Evolutionary conservation across 2,888 invertebrate species (phyloP).

Genomic region (Napeogenes inachia): DNA sequence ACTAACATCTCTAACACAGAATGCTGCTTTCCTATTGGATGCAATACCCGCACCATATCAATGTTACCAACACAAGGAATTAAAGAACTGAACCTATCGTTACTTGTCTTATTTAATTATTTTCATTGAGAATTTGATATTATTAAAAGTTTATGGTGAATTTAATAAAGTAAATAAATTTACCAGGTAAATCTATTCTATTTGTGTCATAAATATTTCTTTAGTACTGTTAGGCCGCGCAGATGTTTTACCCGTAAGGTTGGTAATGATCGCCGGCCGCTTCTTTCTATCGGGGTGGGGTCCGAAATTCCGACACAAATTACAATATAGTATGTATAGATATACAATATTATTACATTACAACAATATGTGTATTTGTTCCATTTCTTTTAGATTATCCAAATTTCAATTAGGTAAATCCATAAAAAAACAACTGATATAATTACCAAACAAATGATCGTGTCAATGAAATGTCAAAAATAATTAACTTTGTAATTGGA

Average conservation of each 20-base stretch:
- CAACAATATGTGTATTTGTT: too few species aligned
- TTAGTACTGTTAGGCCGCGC: conserved; percentile 16
- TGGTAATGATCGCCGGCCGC: conserved; percentile 38
- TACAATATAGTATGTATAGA: not conserved
- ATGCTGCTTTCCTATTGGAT: conserved; percentile 51
- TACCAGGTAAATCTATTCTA: not conserved
- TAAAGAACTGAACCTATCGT: conserved; percentile 26
- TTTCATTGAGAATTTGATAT: not conserved
- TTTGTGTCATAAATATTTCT: not conserved
- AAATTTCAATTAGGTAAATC: too few species aligned
- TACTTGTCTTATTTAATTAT: conserved; percentile 24
- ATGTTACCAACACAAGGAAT: conserved; percentile 45
- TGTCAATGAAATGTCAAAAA: too few species aligned
- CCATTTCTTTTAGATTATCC: too few species aligned
- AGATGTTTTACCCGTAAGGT: conserved; percentile 33
- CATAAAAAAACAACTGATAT: too few species aligned
- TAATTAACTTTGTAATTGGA: too few species aligned
- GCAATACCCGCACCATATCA: conserved; percentile 41
- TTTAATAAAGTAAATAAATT: not conserved
- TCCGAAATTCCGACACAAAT: conserved; percentile 16
- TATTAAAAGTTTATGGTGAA: not conserved
- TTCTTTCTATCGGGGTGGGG: conserved; percentile 21
- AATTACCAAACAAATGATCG: too few species aligned
- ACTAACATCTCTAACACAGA: conserved; percentile 29
- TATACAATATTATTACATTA: not conserved